Percentiles rank a stretch among this genome's conserved stretches.
phyloP scores from a whole-genome alignment of 2,888 invertebrate species.

The Sylvicola fuscatus region DNA sequence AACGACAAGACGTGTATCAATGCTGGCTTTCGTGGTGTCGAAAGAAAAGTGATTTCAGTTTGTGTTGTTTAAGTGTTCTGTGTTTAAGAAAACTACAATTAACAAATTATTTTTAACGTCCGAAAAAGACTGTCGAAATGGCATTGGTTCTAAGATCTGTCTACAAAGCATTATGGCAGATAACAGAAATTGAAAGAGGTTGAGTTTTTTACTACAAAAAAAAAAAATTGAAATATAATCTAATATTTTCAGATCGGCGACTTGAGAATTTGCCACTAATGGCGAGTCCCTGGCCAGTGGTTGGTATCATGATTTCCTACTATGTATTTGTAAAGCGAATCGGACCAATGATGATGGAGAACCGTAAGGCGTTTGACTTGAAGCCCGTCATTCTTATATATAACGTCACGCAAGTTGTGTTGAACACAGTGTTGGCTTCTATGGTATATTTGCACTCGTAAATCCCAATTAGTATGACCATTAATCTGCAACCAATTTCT shows the following conservation, averaged over 20 bases:
- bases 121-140: too few relatives aligned
- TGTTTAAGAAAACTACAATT: too few relatives aligned
- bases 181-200: too few relatives aligned
- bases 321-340: slow-evolving; percentile 44
- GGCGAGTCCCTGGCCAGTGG: slow-evolving; percentile 38
- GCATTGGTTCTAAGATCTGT: too few relatives aligned
- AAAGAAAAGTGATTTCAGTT: too few relatives aligned
- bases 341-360: slow-evolving; percentile 53
- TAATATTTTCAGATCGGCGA: slow-evolving; percentile 29
- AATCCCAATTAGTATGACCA: neutral
- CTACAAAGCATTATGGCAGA: too few relatives aligned
- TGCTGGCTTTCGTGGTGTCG: too few relatives aligned
- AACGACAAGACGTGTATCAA: too few relatives aligned
- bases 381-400: slow-evolving; percentile 43
- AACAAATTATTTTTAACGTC: too few relatives aligned
- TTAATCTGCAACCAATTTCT: neutral
- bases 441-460: slow-evolving; percentile 21
- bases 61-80: too few relatives aligned
- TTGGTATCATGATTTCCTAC: slow-evolving; percentile 36
- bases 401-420: slow-evolving; percentile 41
- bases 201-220: too few relatives aligned
- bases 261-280: slow-evolving; percentile 44
- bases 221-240: too few relatives aligned
- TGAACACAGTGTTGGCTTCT: slow-evolving; percentile 31
- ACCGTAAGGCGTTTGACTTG: slow-evolving; percentile 39